Percentiles rank a stretch among this genome's conserved stretches.
Evolutionary conservation across 2,888 invertebrate species (phyloP).

Genomic region (Pasiphila rectangulata): DNA sequence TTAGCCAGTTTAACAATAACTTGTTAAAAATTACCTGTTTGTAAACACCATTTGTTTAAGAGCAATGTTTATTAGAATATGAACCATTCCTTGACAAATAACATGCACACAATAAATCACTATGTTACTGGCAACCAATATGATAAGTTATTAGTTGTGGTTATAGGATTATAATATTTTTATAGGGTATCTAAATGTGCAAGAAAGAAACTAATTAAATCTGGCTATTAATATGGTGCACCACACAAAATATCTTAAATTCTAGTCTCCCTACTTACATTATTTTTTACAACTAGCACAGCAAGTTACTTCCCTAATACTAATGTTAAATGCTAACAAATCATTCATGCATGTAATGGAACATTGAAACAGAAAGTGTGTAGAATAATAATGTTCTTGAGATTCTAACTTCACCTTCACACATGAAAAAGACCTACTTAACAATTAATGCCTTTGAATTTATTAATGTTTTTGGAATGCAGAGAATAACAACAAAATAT

Average conservation of each 20-base stretch:
- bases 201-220: constrained; percentile 9
- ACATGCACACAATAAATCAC: too few species aligned
- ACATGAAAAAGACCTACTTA: too few species aligned
- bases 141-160: background rate
- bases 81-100: too few species aligned
- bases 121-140: too few species aligned
- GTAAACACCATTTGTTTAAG: too few species aligned
- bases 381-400: too few species aligned
- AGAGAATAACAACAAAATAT: background rate
- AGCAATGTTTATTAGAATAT: too few species aligned
- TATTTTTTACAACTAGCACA: constrained; percentile 30
- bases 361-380: background rate
- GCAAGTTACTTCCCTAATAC: constrained; percentile 27
- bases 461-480: background rate
- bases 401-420: too few species aligned
- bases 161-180: constrained; percentile 8
- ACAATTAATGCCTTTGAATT: too few species aligned
- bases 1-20: too few species aligned
- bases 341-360: constrained; percentile 22
- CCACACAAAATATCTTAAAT: constrained; percentile 25
- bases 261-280: constrained; percentile 22
- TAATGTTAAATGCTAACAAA: constrained; percentile 18
- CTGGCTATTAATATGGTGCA: constrained; percentile 22
- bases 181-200: constrained; percentile 16
- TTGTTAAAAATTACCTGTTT: too few species aligned